Base-by-base conservation (phyloP, 2,113 vertebrate species). In the Myrmophylax atrothorax region DNA sequence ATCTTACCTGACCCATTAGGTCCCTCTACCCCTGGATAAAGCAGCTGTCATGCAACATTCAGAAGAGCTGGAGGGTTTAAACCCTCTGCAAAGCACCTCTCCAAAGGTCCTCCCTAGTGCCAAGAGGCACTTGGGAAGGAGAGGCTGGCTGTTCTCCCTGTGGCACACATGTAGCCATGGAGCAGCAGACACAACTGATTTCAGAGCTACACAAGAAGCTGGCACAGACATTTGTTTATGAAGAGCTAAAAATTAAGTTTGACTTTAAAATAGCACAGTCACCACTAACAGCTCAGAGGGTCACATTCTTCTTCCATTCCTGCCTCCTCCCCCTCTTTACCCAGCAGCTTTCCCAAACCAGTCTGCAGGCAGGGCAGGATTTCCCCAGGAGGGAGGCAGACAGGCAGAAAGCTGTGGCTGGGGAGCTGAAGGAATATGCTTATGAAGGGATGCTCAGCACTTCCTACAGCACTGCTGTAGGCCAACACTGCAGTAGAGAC, bases 241-340 rank as follows among this genome's bases (percentile, higher is more conserved):
- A 58, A 73, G 35, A 95, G 70, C 86, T 96, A 68, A 92, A 79
- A 95, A 87, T 73, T 93, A 93, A 84, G 87, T 46, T 69, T 90
- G 92, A 74, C 91, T 90, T 91, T 76, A 92, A 95, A 97, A 97
- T 50, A 94, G 66, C 14, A 0, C 73, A 95, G 72, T 24, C 52
- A 75, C 84, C 66, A 81, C 50, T 66, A 49, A 20, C 1, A 14
- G 87, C 93, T 87, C 79, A 85, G 81, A 94, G 79, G 91, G 85
- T 80, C 82, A 94, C 62, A 91, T 62, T 92, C 89, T 86, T 96
- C 80, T 35, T 78, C 87, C 85, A 81, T 90, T 62, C 25, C 55
- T 70, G 82, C 64, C 90, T 94, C 87, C 76, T 63, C 86, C 74
- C 58, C 4, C 3, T 42, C 76, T 87, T 26, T 80, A 55, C 77